Evolutionary conservation across 2,888 invertebrate genomes (phyloP), one percentile per base, ranked within the genome.

Genomic region (Drosophila longiperda): DNA sequence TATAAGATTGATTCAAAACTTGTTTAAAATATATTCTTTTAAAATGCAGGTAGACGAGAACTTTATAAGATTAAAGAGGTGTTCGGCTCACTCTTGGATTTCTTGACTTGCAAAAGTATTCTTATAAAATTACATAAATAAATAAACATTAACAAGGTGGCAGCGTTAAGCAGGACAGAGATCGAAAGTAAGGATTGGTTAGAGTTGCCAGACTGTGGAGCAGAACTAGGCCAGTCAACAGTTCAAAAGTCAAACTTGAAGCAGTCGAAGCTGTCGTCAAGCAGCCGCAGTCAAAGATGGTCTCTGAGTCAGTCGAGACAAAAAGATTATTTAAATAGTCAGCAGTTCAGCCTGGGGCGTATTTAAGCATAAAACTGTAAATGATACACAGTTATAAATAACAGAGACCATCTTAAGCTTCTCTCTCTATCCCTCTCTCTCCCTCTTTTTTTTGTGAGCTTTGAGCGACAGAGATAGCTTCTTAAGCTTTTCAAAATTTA

Each of bases 401-500:
- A 29, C 29, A 29, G 29, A 29, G 5, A 29, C 5, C 38, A 38
- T 17, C 38, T 38, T 17, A 17, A 17, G 38, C 38, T 17, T 8
- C 2, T 38, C 38, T 17, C 17, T 1, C 17, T 38, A 3, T 38
- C 0, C 17, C 17, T 8, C 38, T 3, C 20, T 23, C 2, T n/a
- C 36, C 6, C 7, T 15, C 34, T 3, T 7, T 36, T 15, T 36
- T 15, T 36, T 38, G 3, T 8, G 17, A 17, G 17, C 38, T 17
- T 38, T 23, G 23, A 15, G 1, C 1, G n/a, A 29, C 15, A 38
- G 4, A 32, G 11, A 7, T 11, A 11, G 6, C 59, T 11, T 23
- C 32, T 66, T 53, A 63, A 49, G 26, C 53, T 66, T n/a, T 66
- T 15, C 33, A 34, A 49, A 78, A 58, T 67, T 73, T 48, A 17